phyloP scores from a whole-genome alignment of 2,113 vertebrate genomes.

The Prolemur simus region DNA sequence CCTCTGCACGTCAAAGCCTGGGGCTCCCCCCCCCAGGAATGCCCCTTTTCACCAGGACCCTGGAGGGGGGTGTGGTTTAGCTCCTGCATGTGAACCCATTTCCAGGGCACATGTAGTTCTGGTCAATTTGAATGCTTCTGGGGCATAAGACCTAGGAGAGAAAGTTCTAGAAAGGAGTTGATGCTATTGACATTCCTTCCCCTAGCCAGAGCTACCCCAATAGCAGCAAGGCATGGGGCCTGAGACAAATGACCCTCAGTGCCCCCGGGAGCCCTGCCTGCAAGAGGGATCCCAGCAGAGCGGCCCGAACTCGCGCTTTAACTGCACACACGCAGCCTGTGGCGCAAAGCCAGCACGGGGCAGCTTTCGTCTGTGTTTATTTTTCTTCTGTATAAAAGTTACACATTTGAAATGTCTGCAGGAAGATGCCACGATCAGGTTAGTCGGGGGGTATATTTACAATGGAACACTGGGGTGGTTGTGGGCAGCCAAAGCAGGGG shows the following conservation, averaged over 20 bases:
- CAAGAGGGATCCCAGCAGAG: neutral
- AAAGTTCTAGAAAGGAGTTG: neutral
- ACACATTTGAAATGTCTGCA: conserved; percentile 80
- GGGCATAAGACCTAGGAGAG: no score
- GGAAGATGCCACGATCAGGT: conserved; percentile 68
- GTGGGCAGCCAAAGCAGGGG: neutral
- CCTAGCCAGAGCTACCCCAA: no score
- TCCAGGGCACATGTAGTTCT: neutral
- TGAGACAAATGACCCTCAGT: neutral
- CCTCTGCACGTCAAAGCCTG: neutral
- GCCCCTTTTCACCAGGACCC: neutral
- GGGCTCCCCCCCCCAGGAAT: neutral
- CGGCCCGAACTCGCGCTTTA: conserved; percentile 60
- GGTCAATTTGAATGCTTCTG: neutral
- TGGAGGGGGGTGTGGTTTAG: rapidly evolving
- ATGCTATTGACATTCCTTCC: no score
- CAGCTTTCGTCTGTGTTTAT: conserved; percentile 76
- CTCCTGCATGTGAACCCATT: neutral
- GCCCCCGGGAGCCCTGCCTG: rapidly evolving
- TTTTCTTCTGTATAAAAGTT: conserved; percentile 83
- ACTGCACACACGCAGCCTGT: conserved; percentile 72
- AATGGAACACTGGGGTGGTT: neutral
- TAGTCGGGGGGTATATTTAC: conserved; percentile 64
- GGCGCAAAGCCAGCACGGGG: conserved; percentile 65
- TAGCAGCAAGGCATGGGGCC: neutral